Conservation (phyloP, 2,113 vertebrate species). For the Phalacrocorax carbo region DNA sequence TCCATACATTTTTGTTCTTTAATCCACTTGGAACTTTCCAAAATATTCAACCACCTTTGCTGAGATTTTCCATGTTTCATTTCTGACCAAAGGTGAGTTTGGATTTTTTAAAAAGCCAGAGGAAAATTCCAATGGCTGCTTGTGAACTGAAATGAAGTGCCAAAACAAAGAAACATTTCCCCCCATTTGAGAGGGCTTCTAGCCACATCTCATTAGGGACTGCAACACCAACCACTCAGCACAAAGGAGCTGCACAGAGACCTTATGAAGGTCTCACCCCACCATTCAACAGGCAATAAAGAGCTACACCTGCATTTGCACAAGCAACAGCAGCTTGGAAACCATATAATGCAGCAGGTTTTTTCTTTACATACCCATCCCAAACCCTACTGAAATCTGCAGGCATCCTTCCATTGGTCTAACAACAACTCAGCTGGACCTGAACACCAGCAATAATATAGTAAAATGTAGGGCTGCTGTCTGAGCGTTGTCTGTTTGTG, state of each 20-base stretch:
- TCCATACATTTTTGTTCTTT: background rate
- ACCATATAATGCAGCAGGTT: background rate
- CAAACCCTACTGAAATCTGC: background rate
- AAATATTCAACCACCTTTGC: background rate
- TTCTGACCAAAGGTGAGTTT: conserved; percentile 11
- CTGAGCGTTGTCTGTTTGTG: background rate
- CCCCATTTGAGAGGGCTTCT: background rate
- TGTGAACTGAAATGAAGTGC: background rate
- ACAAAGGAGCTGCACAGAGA: background rate
- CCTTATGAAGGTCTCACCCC: background rate
- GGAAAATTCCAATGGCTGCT: conserved; percentile 43
- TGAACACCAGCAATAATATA: background rate
- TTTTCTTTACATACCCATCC: background rate
- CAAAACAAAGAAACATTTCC: conserved; percentile 30
- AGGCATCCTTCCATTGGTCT: background rate
- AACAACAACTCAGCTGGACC: background rate
- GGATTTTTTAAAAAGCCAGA: conserved; percentile 4
- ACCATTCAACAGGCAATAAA: background rate
- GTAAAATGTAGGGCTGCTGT: background rate
- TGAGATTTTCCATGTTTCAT: conserved; percentile 30
- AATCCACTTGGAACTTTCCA: background rate
- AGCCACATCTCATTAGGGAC: background rate
- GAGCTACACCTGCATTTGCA: background rate
- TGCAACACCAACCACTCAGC: background rate
- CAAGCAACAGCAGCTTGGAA: background rate